Evolutionary conservation across 2,797 vertebrate genomes (phyloP).

Genomic region (Sebastes iracundus): DNA sequence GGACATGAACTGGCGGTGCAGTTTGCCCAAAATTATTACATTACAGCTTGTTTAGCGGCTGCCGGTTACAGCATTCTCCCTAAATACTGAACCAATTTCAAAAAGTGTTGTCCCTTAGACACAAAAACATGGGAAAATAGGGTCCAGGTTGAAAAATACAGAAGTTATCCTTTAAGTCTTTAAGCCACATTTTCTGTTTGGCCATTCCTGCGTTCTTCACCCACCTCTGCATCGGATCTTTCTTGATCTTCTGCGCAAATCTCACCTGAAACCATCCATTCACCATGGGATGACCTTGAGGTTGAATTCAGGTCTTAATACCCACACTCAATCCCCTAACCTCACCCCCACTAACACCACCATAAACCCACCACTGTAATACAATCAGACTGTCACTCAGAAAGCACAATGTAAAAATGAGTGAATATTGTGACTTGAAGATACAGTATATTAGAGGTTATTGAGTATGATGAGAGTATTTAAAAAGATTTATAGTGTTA

Average conservation of each 20-base stretch:
- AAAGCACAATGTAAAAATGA: slow-evolving; percentile 78
- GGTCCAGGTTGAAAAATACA: no score
- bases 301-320: slow-evolving; percentile 2
- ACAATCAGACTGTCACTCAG: slow-evolving; percentile 56
- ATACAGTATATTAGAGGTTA: slow-evolving; percentile 37
- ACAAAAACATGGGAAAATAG: no score
- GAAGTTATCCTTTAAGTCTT: not conserved
- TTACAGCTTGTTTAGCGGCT: no score
- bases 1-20: no score
- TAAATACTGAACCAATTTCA: no score
- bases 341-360: not conserved
- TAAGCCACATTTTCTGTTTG: not conserved
- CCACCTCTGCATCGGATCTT: not conserved
- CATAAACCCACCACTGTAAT: slow-evolving; percentile 25
- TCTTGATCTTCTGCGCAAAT: not conserved
- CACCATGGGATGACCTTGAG: not conserved
- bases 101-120: no score
- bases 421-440: slow-evolving; percentile 65
- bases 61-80: no score
- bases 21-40: no score
- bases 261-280: not conserved
- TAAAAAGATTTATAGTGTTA: slow-evolving; percentile 44
- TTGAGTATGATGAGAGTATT: slow-evolving; percentile 48
- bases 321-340: not conserved
- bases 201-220: not conserved